Percentiles rank a stretch among this genome's conserved stretches.
Conservation (phyloP, 2,888 invertebrate species). For the Anoncus sp. region DNA sequence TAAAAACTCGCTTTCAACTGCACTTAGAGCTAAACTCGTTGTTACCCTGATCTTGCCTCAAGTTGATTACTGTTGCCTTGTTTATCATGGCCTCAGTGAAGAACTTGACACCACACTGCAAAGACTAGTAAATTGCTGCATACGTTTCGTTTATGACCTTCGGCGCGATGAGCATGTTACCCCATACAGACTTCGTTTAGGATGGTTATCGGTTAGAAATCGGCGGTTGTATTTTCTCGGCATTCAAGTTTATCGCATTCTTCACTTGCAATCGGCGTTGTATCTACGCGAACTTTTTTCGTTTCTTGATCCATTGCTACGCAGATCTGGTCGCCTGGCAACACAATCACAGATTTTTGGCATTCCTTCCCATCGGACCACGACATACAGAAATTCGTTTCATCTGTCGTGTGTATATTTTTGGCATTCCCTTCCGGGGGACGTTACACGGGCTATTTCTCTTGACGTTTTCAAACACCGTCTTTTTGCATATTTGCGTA, state of each 20-base stretch:
- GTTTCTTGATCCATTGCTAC: not conserved
- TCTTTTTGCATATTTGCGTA: not conserved
- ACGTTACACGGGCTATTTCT: not conserved
- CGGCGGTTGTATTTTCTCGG: constrained; percentile 25
- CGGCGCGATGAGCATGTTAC: constrained; percentile 22
- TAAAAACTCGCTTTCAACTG: not conserved
- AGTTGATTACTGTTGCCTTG: constrained; percentile 32
- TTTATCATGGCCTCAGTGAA: not conserved
- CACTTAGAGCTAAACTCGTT: constrained; percentile 13
- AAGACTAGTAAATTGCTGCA: constrained; percentile 11
- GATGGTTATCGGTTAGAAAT: constrained; percentile 10
- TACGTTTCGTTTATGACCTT: constrained; percentile 11
- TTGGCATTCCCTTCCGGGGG: not conserved
- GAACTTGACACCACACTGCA: constrained; percentile 19
- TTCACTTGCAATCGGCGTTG: not conserved
- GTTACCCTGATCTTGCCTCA: constrained; percentile 16
- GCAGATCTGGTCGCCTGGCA: not conserved
- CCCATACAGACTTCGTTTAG: not conserved
- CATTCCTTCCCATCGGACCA: constrained; percentile 5
- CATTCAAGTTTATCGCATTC: not conserved
- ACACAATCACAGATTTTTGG: not conserved
- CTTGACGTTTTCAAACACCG: not conserved
- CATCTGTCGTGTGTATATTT: not conserved
- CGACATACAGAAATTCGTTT: not conserved
- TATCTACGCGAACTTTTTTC: not conserved